Evolutionary conservation across 2,888 invertebrate species (phyloP).

Genomic region (Linhomoeus sp.): DNA sequence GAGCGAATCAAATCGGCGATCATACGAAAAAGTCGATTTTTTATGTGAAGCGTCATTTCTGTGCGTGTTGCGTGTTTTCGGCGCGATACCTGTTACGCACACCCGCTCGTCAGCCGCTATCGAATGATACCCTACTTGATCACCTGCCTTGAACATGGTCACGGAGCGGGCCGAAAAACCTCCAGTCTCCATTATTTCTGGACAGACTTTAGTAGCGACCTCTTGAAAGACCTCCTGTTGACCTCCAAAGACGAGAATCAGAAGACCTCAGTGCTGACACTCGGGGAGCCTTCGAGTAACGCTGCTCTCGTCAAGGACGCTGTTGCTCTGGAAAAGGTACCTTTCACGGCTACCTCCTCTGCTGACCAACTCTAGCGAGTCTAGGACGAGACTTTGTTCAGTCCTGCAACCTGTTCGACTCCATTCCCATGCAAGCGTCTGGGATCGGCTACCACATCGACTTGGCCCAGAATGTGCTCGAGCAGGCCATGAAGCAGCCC

Average conservation of each 20-base stretch:
- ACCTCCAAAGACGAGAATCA: constrained; percentile 15
- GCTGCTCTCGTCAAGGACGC: not conserved
- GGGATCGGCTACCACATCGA: constrained; percentile 94
- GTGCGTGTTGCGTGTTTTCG: no score
- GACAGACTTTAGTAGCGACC: no score
- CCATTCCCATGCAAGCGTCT: constrained; percentile 78
- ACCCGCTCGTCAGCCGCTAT: no score
- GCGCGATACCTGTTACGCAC: no score
- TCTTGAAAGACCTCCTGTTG: constrained; percentile 21
- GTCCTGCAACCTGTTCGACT: constrained; percentile 88
- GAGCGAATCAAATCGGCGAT: no score
- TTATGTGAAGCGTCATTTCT: no score
- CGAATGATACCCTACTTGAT: no score
- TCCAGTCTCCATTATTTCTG: no score
- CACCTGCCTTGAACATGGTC: no score
- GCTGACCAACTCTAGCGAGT: not conserved
- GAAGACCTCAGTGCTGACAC: constrained; percentile 14
- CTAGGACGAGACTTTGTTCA: constrained; percentile 31
- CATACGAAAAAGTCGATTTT: no score
- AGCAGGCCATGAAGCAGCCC: constrained; percentile 66
- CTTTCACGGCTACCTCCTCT: no score
- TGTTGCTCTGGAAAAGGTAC: not conserved
- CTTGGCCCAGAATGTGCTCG: constrained; percentile 80
- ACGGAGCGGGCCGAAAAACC: no score
- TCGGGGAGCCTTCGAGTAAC: constrained; percentile 7